Conservation (phyloP, 2,888 invertebrate species). For the Chalcis sispes region DNA sequence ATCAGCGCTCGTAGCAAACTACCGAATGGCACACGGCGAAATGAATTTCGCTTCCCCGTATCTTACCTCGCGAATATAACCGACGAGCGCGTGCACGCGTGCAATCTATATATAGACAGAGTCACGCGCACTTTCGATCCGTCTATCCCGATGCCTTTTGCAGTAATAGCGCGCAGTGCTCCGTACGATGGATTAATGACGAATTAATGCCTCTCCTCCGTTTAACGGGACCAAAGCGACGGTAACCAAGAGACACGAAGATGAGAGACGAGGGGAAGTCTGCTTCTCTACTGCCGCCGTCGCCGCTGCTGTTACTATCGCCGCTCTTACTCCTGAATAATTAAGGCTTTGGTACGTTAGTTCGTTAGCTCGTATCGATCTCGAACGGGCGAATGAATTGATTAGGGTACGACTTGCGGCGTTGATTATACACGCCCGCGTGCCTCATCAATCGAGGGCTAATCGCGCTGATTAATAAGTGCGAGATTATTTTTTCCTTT, state of each 20-base stretch:
- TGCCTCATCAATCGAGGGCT: conserved; percentile 5
- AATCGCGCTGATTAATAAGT: conserved; percentile 40
- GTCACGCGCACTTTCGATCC: no score
- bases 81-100: no score
- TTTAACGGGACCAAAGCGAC: conserved; percentile 18
- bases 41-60: no score
- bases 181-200: conserved; percentile 48
- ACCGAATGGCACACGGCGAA: no score
- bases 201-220: conserved; percentile 39
- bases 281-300: no score
- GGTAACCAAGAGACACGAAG: no score
- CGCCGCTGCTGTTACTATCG: no score
- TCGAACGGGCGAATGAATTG: conserved; percentile 40
- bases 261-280: no score
- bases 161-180: background rate
- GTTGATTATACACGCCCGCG: conserved; percentile 21
- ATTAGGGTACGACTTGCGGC: conserved; percentile 40
- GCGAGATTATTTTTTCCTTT: background rate
- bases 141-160: no score
- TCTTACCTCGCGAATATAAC: no score
- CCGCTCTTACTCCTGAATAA: conserved; percentile 44
- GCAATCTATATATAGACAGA: no score
- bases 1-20: no score
- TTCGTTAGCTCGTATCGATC: conserved; percentile 39
- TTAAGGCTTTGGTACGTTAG: conserved; percentile 22